Evolutionary conservation across 1,140 invertebrate genomes (phyloP).

Genomic region (Drosophila yakuba): DNA sequence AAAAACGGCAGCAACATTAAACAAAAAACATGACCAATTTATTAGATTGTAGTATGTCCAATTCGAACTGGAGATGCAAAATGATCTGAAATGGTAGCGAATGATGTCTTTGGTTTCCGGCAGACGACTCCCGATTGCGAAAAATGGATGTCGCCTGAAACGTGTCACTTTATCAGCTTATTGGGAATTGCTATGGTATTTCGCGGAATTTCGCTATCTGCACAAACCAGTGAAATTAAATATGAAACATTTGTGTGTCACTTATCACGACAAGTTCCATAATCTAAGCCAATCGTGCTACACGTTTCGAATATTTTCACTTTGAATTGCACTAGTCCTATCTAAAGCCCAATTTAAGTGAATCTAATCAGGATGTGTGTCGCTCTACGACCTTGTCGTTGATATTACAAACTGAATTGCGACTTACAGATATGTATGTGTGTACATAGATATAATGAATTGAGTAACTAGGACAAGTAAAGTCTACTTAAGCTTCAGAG

Average conservation of each 20-base stretch:
- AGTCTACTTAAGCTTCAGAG: too few species aligned
- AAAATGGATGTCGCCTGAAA: constrained; percentile 22
- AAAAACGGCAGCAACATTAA: constrained; percentile 30
- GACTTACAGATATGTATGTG: background rate
- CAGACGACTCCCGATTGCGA: constrained; percentile 17
- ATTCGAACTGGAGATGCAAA: constrained; percentile 29
- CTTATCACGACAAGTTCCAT: constrained; percentile 1
- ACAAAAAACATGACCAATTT: constrained; percentile 23
- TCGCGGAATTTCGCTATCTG: constrained; percentile 52
- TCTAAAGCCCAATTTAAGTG: background rate
- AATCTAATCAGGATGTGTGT: constrained; percentile 1
- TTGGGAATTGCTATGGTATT: constrained; percentile 44
- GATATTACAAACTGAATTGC: background rate
- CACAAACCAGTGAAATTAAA: constrained; percentile 44
- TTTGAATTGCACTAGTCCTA: constrained; percentile 1
- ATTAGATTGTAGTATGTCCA: constrained; percentile 21
- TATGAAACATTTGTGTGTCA: constrained; percentile 17
- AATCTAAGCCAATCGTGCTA: constrained; percentile 23
- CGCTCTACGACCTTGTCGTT: background rate
- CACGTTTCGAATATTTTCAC: background rate
- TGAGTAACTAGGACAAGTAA: background rate
- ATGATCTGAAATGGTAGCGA: constrained; percentile 9
- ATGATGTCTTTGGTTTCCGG: constrained; percentile 34
- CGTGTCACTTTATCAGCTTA: constrained; percentile 48
- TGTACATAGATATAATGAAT: background rate